Evolutionary conservation across 2,888 invertebrate species (phyloP).

Genomic region (Aphodius sticticus): DNA sequence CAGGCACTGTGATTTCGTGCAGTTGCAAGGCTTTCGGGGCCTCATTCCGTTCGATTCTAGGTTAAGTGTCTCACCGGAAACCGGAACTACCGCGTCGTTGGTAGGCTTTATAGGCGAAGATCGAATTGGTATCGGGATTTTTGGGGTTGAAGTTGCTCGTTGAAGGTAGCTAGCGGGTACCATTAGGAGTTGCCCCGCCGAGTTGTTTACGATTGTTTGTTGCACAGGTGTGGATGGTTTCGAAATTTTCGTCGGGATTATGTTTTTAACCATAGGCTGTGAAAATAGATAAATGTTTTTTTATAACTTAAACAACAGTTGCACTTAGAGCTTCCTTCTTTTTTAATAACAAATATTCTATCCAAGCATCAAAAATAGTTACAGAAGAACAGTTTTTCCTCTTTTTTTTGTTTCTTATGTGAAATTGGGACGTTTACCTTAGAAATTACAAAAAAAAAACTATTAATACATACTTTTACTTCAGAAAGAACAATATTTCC

Average conservation of each 20-base stretch:
- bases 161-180: constrained; percentile 67
- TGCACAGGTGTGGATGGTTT: constrained; percentile 35
- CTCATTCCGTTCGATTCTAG: constrained; percentile 62
- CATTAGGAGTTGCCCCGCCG: constrained; percentile 65
- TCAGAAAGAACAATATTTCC: constrained; percentile 52
- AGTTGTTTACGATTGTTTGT: constrained; percentile 41
- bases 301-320: too few relatives aligned
- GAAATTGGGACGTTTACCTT: too few relatives aligned
- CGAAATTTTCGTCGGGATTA: constrained; percentile 38
- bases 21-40: constrained; percentile 96
- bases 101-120: constrained; percentile 39
- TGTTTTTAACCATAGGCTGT: constrained; percentile 24
- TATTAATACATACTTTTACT: constrained; percentile 46
- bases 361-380: too few relatives aligned
- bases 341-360: too few relatives aligned
- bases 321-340: too few relatives aligned
- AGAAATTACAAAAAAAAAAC: constrained; percentile 5
- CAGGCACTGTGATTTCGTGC: constrained; percentile 97
- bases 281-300: constrained; percentile 9
- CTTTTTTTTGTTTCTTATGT: too few relatives aligned
- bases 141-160: constrained; percentile 50
- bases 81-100: constrained; percentile 38
- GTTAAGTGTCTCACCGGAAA: constrained; percentile 33
- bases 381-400: too few relatives aligned
- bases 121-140: constrained; percentile 54